A percentile compares a stretch with the other conserved stretches of the same genome.
Evolutionary conservation across 2,113 vertebrate genomes (phyloP).

Genomic region (Pseudois nayaur): DNA sequence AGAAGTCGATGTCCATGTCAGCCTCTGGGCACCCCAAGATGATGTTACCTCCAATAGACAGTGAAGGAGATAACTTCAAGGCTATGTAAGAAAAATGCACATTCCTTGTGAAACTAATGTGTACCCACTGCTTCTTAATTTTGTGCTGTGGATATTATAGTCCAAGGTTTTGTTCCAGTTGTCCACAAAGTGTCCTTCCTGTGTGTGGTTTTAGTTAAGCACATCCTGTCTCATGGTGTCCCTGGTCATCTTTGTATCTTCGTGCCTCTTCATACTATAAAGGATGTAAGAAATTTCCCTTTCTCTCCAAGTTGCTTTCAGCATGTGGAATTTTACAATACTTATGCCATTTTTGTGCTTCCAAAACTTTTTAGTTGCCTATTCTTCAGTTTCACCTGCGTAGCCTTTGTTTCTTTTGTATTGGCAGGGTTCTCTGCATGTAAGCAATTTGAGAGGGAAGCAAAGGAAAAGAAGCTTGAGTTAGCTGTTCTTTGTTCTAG

Average conservation of each 20-base stretch:
- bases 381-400: slow-evolving; percentile 34
- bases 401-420: slow-evolving; percentile 7
- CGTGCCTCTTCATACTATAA: slow-evolving; percentile 39
- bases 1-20: slow-evolving; percentile 87
- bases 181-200: slow-evolving; percentile 61
- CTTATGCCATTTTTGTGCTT: not conserved
- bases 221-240: slow-evolving; percentile 66
- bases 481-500: slow-evolving; percentile 11
- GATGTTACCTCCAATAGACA: slow-evolving; percentile 89
- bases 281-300: slow-evolving; percentile 26
- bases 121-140: slow-evolving; percentile 73
- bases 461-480: slow-evolving; percentile 45
- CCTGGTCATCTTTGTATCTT: slow-evolving; percentile 60
- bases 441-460: slow-evolving; percentile 40
- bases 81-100: slow-evolving; percentile 86
- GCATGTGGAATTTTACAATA: slow-evolving; percentile 32
- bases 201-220: slow-evolving; percentile 43
- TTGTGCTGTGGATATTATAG: slow-evolving; percentile 77
- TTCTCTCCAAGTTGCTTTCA: slow-evolving; percentile 48
- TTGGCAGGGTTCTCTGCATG: slow-evolving; percentile 61
- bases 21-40: slow-evolving; percentile 88
- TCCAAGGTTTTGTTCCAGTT: slow-evolving; percentile 68
- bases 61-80: slow-evolving; percentile 89
- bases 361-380: not conserved
- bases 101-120: slow-evolving; percentile 73